Base-by-base conservation (phyloP, 2,113 vertebrate species). In the Coptodon rendalli region DNA sequence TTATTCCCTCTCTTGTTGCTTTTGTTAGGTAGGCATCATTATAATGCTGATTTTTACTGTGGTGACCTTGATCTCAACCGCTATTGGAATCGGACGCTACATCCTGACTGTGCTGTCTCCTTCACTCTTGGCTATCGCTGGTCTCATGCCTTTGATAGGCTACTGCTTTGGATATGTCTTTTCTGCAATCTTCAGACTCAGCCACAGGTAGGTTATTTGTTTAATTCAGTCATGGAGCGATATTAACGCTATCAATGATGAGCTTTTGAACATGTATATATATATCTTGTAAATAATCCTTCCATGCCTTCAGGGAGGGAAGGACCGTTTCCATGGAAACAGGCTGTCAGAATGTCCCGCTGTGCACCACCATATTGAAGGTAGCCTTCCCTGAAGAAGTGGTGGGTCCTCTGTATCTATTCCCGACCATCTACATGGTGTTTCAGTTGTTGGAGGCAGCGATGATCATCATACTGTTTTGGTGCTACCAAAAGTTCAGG, bases 91-190 rank as follows among this genome's bases (percentile, higher is more conserved):
- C 10, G 94, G 96, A 84, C 87, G 56, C 0, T 48, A 52, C 52
- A 85, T 97, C 50, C 43, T 78, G 38, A 52, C 6, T 0, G 7
- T 96, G 52, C 81, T 97, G 81, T 94, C 95, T 12, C 93, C 96
- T 19, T 43, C 66, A 2, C 91, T 98, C 34, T 53, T 97, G 82
- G 90, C 91, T 83, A 96, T 91, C 24, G 96, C 93, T 17, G 91
- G 93, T 36, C 87, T 98, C 66, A 96, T 98, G 97, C 97, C 97
- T 45, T 43, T 97, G 9, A 88, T 87, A 3, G 97, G 97, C 86
- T 98, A 96, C 91, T 43, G 93, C 56, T 86, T 97, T 13, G 97
- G 97, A 40, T 98, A 97, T 1, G 0, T 94, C 84, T 92, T 97
- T 81, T 96, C 97, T 5, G 52, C 86, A 6, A 14, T 96, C 82